phyloP scores from a whole-genome alignment of 2,113 vertebrate genomes.

The Sceloporus undulatus region DNA sequence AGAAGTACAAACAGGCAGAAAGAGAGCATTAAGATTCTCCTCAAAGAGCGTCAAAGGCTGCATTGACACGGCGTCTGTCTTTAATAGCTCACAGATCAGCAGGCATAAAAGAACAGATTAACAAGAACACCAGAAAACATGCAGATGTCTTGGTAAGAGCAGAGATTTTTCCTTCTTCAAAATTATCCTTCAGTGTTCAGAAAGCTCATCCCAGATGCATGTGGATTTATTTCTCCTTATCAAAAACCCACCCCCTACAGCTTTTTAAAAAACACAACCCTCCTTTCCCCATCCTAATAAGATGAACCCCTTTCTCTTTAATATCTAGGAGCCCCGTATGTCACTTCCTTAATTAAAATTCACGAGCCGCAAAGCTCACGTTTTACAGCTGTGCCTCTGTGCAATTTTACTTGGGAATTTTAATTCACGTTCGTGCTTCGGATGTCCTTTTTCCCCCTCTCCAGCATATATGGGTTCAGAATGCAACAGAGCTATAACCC shows the following conservation, averaged over 20 bases:
- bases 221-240: background rate
- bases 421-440: background rate
- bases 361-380: background rate
- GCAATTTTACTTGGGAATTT: background rate
- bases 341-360: conserved; percentile 29
- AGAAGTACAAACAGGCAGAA: background rate
- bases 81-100: conserved; percentile 23
- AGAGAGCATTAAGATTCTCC: background rate
- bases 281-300: background rate
- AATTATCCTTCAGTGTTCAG: background rate
- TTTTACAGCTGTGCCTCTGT: background rate
- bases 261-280: background rate
- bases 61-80: conserved; percentile 8
- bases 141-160: background rate
- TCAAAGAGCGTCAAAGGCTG: conserved; percentile 16
- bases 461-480: background rate
- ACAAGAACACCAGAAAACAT: conserved; percentile 7
- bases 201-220: background rate
- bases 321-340: background rate
- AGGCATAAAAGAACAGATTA: conserved; percentile 30
- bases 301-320: conserved; percentile 3
- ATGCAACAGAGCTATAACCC: background rate
- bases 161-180: background rate
- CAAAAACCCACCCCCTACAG: background rate
- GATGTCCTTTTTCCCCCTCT: no score